Conservation (phyloP, 1,140 invertebrate genomes). For the Metaphire vulgaris region DNA sequence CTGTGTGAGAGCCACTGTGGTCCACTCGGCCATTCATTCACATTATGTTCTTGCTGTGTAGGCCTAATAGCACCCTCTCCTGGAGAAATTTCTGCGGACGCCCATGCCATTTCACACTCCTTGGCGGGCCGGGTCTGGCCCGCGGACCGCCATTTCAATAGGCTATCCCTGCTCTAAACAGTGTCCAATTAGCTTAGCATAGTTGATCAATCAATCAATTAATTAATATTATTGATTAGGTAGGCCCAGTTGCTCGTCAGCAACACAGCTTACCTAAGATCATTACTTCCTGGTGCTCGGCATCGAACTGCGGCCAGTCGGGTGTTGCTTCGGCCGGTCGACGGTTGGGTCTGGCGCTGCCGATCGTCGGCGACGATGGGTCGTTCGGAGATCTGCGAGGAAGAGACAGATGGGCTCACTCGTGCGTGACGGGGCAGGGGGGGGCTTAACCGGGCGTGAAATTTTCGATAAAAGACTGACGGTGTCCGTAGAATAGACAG, state of each 20-base stretch:
- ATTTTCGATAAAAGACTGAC: neutral
- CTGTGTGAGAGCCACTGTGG: too few species aligned
- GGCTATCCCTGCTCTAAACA: too few species aligned
- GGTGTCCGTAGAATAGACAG: neutral
- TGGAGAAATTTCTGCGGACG: too few species aligned
- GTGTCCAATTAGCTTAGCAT: too few species aligned
- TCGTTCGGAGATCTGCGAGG: neutral
- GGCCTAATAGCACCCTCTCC: too few species aligned
- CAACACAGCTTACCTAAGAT: neutral
- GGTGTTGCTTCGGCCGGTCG: neutral
- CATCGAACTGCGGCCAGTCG: neutral
- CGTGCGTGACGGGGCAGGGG: neutral
- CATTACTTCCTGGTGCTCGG: neutral
- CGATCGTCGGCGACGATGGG: neutral
- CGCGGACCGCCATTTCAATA: too few species aligned
- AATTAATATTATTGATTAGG: too few species aligned
- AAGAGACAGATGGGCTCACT: neutral
- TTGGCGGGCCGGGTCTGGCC: too few species aligned
- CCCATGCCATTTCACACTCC: too few species aligned
- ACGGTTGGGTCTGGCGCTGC: neutral
- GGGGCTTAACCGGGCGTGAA: neutral
- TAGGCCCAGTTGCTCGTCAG: too few species aligned
- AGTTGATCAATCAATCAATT: neutral
- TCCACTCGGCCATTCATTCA: too few species aligned
- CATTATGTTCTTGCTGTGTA: too few species aligned